Percentiles rank a stretch among this genome's conserved stretches.
These are phyloP conservation scores for Rynchops niger DNA, from an alignment of 2,113 vertebrate species.

Conservation along the genomic window DNA sequence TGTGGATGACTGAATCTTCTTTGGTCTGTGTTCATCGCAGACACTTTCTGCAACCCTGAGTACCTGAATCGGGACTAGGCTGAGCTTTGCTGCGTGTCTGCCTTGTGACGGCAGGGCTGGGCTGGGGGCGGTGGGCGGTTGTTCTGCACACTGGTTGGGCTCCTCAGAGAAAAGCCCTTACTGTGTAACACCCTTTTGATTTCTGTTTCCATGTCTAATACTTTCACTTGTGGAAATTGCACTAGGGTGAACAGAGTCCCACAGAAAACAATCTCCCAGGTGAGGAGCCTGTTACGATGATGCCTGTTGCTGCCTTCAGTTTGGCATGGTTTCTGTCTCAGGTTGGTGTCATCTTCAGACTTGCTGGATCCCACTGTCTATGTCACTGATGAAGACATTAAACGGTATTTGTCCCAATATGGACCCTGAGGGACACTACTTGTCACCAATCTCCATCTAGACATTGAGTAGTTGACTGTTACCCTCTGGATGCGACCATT, in stretches of 20 bases:
- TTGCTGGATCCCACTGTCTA: neutral
- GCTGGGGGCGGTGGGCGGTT: neutral
- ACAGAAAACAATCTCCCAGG: neutral
- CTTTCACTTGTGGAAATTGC: neutral
- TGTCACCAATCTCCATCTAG: neutral
- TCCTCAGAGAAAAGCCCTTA: neutral
- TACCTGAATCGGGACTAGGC: neutral
- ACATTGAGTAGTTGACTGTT: neutral
- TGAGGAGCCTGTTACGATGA: neutral
- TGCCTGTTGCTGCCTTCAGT: neutral
- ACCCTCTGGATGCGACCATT: too few species aligned
- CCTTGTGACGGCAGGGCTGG: neutral
- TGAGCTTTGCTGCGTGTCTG: neutral
- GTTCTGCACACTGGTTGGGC: neutral
- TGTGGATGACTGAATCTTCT: neutral
- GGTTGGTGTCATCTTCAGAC: neutral
- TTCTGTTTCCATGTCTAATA: neutral
- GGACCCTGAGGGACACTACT: accelerated
- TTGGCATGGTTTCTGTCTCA: neutral
- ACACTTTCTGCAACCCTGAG: neutral
- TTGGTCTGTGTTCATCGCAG: neutral
- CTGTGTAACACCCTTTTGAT: neutral
- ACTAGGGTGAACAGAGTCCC: neutral
- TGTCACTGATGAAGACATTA: neutral
- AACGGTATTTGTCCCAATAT: neutral